Evolutionary conservation across 2,113 vertebrate genomes (phyloP).

Genomic region (Sigmodon hispidus): DNA sequence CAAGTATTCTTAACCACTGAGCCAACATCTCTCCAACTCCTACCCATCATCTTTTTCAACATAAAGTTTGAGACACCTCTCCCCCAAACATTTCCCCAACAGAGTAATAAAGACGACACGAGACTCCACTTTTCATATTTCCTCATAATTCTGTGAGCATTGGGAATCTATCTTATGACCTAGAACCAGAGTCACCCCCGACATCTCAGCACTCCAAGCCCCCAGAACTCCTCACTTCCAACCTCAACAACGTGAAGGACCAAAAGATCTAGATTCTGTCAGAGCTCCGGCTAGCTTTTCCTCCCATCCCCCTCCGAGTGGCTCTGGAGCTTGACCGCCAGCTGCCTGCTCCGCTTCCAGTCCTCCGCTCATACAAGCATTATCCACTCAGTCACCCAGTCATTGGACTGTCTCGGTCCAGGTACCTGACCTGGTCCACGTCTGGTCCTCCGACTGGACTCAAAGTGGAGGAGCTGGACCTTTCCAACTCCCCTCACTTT

Average conservation of each 20-base stretch:
- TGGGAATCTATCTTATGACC: background rate
- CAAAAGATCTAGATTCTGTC: background rate
- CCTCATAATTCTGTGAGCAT: background rate
- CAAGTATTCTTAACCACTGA: background rate
- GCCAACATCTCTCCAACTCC: background rate
- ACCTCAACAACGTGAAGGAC: background rate
- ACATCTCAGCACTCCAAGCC: background rate
- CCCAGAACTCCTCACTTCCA: background rate
- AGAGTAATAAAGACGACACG: background rate
- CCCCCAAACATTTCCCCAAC: background rate
- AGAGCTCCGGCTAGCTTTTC: background rate
- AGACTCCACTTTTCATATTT: background rate
- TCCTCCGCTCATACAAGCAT: background rate
- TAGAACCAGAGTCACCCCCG: background rate
- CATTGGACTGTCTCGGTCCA: background rate
- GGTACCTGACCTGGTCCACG: conserved; percentile 1
- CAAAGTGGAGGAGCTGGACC: background rate
- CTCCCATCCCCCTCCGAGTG: conserved; percentile 49
- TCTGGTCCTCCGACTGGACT: background rate
- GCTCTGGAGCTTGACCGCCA: conserved; percentile 3
- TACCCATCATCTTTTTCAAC: background rate
- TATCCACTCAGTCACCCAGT: background rate
- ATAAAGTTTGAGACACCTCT: background rate
- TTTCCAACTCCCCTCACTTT: background rate
- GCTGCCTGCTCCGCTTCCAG: background rate